Base-by-base conservation (phyloP, 2,113 vertebrate species). In the Myodes glareolus region DNA sequence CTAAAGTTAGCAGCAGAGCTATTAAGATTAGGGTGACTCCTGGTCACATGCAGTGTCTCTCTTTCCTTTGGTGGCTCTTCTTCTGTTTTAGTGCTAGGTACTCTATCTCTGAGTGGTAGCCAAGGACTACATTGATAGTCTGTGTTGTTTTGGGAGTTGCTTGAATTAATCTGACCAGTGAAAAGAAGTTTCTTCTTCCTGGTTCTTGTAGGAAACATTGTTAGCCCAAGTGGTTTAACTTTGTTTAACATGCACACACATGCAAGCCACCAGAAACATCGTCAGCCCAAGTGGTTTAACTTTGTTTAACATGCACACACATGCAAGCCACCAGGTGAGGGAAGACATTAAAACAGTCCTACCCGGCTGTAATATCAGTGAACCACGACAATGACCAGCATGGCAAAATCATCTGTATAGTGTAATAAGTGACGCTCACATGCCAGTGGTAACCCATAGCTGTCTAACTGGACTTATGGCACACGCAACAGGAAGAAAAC, bases 21-120 rank as follows among this genome's bases (percentile, higher is more conserved):
- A 0, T 17, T 19, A 5, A 16, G 39, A 7, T 68, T 0, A 14
- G 55, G n/a, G 25, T 50, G 61, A 45, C 12, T 75, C 7, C 52
- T 70, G 76, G 10, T 29, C 13, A 50, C 42, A 12, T n/a, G 0
- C 0, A 23, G 7, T 19, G 7, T 25, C 1, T 52, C 21, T 42
- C 75, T 50, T 73, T 76, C n/a, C 23, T 78, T 9, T 0, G 9
- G 33, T n/a, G 19, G 0, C 42, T 88, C 73, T 61, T 29, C 29
- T 19, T 77, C 75, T 42, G 12, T 17, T n/a, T 89, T 19, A 12
- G 39, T 76, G 4, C 50, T 47, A 58, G 65, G 10, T 11, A 27
- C 12, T 82, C 55, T 61, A 39, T 23, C 23, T n/a, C 55, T 61
- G 36, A 58, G 11, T 61, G 55, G 23, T n/a, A 61, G n/a, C 3